A percentile compares a stretch with the other conserved stretches of the same genome.
Evolutionary conservation across 2,888 invertebrate species (phyloP).

Genomic region (Pollenia labialis): DNA sequence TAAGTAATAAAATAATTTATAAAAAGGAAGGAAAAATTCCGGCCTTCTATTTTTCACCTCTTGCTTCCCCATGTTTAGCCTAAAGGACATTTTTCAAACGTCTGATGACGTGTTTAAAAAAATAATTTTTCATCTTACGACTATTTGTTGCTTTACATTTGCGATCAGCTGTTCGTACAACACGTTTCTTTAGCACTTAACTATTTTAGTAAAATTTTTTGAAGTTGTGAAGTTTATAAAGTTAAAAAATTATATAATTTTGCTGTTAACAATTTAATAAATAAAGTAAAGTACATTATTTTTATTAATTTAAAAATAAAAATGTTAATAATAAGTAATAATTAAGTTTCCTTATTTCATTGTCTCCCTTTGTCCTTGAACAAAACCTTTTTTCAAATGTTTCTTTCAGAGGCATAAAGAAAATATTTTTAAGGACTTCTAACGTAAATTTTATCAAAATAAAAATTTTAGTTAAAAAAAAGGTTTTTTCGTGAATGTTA

Average conservation of each 20-base stretch:
- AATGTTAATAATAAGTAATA: background rate
- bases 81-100: slow-evolving; percentile 2
- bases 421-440: too few relatives aligned
- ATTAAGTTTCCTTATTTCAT: background rate
- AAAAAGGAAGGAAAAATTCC: too few relatives aligned
- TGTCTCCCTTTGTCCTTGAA: too few relatives aligned
- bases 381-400: too few relatives aligned
- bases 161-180: too few relatives aligned
- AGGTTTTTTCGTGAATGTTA: too few relatives aligned
- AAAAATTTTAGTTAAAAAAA: too few relatives aligned
- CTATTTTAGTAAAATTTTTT: background rate
- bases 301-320: background rate
- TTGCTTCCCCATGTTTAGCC: background rate
- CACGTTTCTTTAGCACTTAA: background rate
- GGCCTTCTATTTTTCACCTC: background rate
- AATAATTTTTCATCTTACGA: too few relatives aligned
- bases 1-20: too few relatives aligned
- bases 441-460: too few relatives aligned
- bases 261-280: background rate
- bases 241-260: background rate
- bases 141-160: too few relatives aligned
- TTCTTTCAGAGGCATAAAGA: too few relatives aligned
- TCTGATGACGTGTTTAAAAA: background rate
- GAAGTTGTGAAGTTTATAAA: background rate
- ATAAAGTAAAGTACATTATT: background rate